Evolutionary conservation across 2,888 invertebrate genomes (phyloP).

Genomic region (Dicroscelio sp.): DNA sequence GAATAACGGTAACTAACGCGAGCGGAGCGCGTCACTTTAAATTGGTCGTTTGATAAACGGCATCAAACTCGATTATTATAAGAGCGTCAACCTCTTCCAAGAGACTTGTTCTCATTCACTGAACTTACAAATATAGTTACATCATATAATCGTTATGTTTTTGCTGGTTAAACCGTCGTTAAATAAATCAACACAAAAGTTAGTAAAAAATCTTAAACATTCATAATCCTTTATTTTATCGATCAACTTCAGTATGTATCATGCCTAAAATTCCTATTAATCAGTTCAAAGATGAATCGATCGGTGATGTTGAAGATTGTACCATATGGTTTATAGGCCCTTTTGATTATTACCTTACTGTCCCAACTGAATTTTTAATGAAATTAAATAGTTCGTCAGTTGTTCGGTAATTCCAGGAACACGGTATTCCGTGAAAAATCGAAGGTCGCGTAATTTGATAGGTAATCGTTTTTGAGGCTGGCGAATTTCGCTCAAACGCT

Average conservation of each 20-base stretch:
- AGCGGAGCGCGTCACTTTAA: conserved; percentile 71
- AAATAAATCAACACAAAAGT: too few species aligned
- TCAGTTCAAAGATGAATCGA: neutral
- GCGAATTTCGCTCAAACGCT: neutral
- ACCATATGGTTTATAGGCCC: conserved; percentile 90
- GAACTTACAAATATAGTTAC: conserved; percentile 55
- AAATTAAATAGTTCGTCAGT: conserved; percentile 87
- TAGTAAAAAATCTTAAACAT: too few species aligned
- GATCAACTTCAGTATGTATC: neutral
- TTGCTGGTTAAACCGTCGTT: too few species aligned
- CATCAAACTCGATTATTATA: conserved; percentile 75
- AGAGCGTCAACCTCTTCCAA: conserved; percentile 68
- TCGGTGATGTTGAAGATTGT: conserved; percentile 86
- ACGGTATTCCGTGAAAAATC: conserved; percentile 52
- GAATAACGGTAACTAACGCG: conserved; percentile 74
- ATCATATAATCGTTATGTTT: conserved; percentile 46
- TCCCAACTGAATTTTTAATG: conserved; percentile 85
- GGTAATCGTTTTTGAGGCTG: conserved; percentile 18
- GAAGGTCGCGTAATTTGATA: conserved; percentile 62
- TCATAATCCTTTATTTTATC: too few species aligned
- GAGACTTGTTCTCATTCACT: conserved; percentile 61
- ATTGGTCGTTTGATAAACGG: conserved; percentile 72
- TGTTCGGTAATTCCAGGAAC: conserved; percentile 68
- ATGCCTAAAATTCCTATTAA: neutral
- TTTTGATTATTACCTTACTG: conserved; percentile 87